phyloP scores from a whole-genome alignment of 2,797 vertebrate species.

The Jordanella pulchra region DNA sequence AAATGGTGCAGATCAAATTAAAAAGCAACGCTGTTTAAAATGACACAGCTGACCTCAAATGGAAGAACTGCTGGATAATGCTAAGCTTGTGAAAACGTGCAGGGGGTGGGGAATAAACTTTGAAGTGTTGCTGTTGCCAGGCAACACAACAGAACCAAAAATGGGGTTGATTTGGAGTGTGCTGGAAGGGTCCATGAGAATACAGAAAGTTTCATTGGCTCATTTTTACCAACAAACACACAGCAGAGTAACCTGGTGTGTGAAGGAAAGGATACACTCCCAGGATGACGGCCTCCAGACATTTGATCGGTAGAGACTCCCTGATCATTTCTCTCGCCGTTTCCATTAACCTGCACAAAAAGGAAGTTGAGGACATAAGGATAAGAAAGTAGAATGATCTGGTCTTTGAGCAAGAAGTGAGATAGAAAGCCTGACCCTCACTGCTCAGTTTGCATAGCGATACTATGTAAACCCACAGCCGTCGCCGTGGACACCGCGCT shows the following conservation, averaged over 20 bases:
- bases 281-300: conserved; percentile 97
- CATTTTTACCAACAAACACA: conserved; percentile 32
- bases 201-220: conserved; percentile 55
- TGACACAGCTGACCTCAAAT: conserved; percentile 24
- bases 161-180: conserved; percentile 12
- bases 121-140: conserved; percentile 66
- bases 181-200: conserved; percentile 26
- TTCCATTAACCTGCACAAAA: conserved; percentile 90
- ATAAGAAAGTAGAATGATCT: background rate
- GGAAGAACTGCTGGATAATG: conserved; percentile 27
- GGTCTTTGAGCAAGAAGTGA: background rate
- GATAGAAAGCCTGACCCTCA: too few species aligned
- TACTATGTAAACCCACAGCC: too few species aligned
- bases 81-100: conserved; percentile 7
- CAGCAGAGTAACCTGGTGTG: conserved; percentile 27
- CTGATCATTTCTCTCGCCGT: conserved; percentile 96
- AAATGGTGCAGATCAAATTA: background rate
- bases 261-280: conserved; percentile 93
- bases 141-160: conserved; percentile 53
- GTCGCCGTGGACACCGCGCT: too few species aligned
- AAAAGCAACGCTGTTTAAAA: background rate
- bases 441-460: too few species aligned
- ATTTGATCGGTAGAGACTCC: conserved; percentile 97
- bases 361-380: conserved; percentile 28
- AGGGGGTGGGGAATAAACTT: conserved; percentile 41